Evolutionary conservation across 1,140 invertebrate genomes (phyloP).

Genomic region (Hypsibius dujardini): DNA sequence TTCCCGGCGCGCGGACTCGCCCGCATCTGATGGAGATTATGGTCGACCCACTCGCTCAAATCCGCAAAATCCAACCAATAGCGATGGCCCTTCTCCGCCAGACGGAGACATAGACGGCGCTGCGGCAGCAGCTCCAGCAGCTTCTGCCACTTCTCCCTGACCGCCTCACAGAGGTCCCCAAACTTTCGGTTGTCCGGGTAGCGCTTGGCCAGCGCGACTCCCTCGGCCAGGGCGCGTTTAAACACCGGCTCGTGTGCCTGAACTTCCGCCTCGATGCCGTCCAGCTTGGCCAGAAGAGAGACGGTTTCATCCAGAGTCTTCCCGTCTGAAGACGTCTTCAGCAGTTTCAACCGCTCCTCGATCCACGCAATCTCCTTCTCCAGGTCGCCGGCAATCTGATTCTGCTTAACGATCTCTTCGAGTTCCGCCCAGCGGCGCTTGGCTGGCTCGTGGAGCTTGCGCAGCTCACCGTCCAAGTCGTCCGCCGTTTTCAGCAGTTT

Average conservation of each 20-base stretch:
- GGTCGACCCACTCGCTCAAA: constrained; percentile 8
- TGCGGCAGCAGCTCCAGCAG: background rate
- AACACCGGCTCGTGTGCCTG: constrained; percentile 4
- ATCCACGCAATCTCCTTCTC: background rate
- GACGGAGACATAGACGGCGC: background rate
- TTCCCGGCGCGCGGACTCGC: background rate
- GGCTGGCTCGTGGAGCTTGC: background rate
- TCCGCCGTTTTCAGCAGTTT: background rate
- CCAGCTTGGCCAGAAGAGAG: background rate
- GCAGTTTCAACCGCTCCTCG: background rate
- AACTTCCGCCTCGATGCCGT: background rate
- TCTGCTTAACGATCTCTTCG: background rate
- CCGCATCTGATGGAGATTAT: background rate
- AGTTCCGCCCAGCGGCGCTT: constrained; percentile 3
- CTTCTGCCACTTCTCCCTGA: background rate
- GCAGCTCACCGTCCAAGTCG: background rate
- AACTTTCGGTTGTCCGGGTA: background rate
- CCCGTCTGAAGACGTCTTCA: background rate
- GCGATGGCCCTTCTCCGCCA: background rate
- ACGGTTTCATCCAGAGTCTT: constrained; percentile 1
- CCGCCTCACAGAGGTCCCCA: background rate
- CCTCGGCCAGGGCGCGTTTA: background rate
- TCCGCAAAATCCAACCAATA: background rate
- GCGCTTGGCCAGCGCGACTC: background rate
- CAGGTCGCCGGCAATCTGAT: background rate